Percentiles rank a stretch among this genome's conserved stretches.
Evolutionary conservation across 2,797 vertebrate species (phyloP).

Genomic region (Micromesistius poutassou): DNA sequence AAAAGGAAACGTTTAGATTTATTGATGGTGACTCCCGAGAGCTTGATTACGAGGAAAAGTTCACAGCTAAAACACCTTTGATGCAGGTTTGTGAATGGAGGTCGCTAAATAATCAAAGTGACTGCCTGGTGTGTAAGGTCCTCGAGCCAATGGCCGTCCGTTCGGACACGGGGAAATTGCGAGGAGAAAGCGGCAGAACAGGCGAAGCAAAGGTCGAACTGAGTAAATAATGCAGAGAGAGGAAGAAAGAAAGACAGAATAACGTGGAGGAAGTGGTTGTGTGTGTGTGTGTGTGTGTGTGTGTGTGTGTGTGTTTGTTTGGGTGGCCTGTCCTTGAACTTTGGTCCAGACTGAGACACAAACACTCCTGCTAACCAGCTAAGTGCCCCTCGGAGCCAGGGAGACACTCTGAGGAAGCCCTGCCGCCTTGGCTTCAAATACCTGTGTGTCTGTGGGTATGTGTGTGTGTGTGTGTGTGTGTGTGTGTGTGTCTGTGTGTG

Average conservation of each 20-base stretch:
- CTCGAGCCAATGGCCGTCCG: background rate
- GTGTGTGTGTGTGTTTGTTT: too few species aligned
- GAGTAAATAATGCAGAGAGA: background rate
- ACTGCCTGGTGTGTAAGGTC: too few species aligned
- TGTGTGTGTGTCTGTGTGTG: slow-evolving; percentile 1
- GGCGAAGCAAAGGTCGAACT: background rate
- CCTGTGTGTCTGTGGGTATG: slow-evolving; percentile 5
- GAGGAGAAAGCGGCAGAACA: too few species aligned
- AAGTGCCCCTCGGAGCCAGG: slow-evolving; percentile 17
- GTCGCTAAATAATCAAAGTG: background rate
- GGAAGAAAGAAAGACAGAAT: background rate
- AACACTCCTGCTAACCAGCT: slow-evolving; percentile 14
- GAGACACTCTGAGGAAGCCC: slow-evolving; percentile 15
- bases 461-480: slow-evolving; percentile 5
- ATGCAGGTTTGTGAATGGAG: background rate
- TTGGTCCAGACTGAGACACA: slow-evolving; percentile 19
- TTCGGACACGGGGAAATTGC: background rate
- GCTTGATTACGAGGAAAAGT: background rate
- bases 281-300: too few species aligned
- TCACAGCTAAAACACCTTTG: background rate
- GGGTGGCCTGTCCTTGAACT: slow-evolving; percentile 18
- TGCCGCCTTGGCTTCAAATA: slow-evolving; percentile 17
- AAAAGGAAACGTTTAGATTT: background rate
- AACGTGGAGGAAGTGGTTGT: background rate
- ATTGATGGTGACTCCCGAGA: background rate